These are phyloP conservation scores for Spodoptera littoralis DNA, from an alignment of 2,888 invertebrate genomes.

Conservation along the genomic window DNA sequence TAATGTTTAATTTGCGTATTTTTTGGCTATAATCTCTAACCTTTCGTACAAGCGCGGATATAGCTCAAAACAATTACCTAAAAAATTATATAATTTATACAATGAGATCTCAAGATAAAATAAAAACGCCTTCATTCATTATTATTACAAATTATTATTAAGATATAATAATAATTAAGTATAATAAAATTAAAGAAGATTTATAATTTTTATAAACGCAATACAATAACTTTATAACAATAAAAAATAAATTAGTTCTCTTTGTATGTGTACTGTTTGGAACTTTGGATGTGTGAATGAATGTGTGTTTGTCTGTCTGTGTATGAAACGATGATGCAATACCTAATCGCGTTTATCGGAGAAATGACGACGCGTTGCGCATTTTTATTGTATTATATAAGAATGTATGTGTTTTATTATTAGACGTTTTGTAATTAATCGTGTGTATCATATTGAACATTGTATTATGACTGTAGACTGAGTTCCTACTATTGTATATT, in stretches of 20 bases:
- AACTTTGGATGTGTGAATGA: conserved; percentile 37
- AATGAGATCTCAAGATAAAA: neutral
- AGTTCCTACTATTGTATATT: too few species aligned
- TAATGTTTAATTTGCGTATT: too few species aligned
- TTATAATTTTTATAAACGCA: conserved; percentile 25
- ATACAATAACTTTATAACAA: conserved; percentile 31
- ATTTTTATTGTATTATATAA: conserved; percentile 76
- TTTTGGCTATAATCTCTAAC: too few species aligned
- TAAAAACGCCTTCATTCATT: neutral
- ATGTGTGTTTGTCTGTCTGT: conserved; percentile 46
- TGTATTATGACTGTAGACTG: too few species aligned
- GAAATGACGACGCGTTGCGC: conserved; percentile 77
- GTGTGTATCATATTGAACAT: conserved; percentile 11
- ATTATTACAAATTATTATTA: conserved; percentile 24
- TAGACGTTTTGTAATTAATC: conserved; percentile 42
- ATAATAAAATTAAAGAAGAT: conserved; percentile 26
- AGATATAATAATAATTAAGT: conserved; percentile 9
- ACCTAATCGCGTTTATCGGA: conserved; percentile 81
- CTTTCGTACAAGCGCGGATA: too few species aligned
- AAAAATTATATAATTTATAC: too few species aligned
- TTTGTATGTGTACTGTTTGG: conserved; percentile 40
- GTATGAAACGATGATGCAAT: conserved; percentile 76
- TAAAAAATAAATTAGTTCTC: conserved; percentile 44
- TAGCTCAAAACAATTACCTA: too few species aligned
- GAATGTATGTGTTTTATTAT: conserved; percentile 47